Percentiles rank a stretch among this genome's conserved stretches.
phyloP scores from a whole-genome alignment of 2,888 invertebrate genomes.

The Meliscaeva auricollis region DNA sequence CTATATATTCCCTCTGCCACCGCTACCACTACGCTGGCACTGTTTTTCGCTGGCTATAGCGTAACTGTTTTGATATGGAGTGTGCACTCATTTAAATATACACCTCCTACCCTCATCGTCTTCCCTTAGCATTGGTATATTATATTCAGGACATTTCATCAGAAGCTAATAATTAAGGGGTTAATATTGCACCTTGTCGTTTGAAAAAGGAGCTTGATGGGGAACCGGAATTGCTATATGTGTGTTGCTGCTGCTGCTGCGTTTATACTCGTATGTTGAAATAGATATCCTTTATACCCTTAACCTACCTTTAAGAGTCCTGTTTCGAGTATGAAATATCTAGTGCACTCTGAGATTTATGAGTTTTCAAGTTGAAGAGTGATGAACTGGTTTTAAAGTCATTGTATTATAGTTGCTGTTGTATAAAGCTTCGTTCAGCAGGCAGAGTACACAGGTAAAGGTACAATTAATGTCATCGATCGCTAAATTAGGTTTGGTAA shows the following conservation, averaged over 20 bases:
- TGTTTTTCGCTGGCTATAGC: too few species aligned
- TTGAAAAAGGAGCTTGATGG: neutral
- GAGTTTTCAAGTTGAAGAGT: slow-evolving; percentile 22
- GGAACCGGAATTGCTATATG: neutral
- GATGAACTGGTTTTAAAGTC: slow-evolving; percentile 14
- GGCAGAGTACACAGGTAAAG: neutral
- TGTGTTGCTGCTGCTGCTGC: slow-evolving; percentile 16
- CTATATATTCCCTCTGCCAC: neutral
- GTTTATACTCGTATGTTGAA: neutral
- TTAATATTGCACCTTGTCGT: slow-evolving; percentile 59
- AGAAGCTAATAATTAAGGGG: slow-evolving; percentile 73
- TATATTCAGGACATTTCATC: slow-evolving; percentile 58
- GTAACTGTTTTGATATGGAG: slow-evolving; percentile 29
- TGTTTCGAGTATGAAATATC: slow-evolving; percentile 30
- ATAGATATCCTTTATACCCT: slow-evolving; percentile 12
- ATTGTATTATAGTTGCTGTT: neutral
- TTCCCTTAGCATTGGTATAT: neutral
- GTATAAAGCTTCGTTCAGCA: too few species aligned
- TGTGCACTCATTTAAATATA: slow-evolving; percentile 54
- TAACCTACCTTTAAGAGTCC: slow-evolving; percentile 32
- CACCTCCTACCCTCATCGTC: slow-evolving; percentile 3
- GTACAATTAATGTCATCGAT: slow-evolving; percentile 47
- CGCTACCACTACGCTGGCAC: neutral
- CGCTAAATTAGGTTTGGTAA: slow-evolving; percentile 39
- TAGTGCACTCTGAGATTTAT: slow-evolving; percentile 36